phyloP scores from a whole-genome alignment of 2,113 vertebrate species.

The Campylomormyrus tamandua region DNA sequence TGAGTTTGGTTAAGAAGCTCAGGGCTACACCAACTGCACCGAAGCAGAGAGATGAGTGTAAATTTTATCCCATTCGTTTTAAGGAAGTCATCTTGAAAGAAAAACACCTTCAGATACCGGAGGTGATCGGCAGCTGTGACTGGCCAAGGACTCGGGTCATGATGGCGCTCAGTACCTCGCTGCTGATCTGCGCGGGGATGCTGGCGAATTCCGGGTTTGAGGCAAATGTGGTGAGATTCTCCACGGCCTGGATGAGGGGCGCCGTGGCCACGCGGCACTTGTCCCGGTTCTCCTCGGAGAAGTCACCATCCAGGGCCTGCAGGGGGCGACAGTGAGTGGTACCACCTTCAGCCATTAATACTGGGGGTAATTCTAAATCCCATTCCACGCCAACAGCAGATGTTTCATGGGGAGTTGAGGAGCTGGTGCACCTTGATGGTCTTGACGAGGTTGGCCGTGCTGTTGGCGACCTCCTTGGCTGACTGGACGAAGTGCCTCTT shows the following conservation, averaged over 20 bases:
- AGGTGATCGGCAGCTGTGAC: neutral
- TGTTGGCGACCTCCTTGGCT: conserved; percentile 98
- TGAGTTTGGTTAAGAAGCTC: neutral
- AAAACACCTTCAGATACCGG: neutral
- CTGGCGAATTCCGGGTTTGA: conserved; percentile 97
- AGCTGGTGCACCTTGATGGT: conserved; percentile 85
- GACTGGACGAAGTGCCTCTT: conserved; percentile 97
- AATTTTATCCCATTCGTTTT: neutral
- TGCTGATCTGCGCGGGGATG: conserved; percentile 91
- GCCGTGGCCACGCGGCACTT: conserved; percentile 81
- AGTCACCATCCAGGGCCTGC: conserved; percentile 89
- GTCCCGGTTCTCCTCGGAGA: conserved; percentile 91
- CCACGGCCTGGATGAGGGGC: conserved; percentile 90
- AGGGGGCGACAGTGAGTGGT: neutral
- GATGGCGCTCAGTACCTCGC: conserved; percentile 65
- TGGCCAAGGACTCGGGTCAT: neutral
- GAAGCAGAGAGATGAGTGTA: neutral
- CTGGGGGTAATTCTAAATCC: too few species aligned
- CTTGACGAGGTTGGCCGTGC: conserved; percentile 96
- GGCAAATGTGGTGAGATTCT: conserved; percentile 89
- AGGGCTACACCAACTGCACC: neutral
- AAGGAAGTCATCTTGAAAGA: neutral
- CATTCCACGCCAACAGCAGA: neutral
- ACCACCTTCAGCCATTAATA: neutral
- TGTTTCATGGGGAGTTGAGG: neutral